Percentiles rank a stretch among this genome's conserved stretches.
phyloP scores from a whole-genome alignment of 2,113 vertebrate species.

The Crotophaga sulcirostris region DNA sequence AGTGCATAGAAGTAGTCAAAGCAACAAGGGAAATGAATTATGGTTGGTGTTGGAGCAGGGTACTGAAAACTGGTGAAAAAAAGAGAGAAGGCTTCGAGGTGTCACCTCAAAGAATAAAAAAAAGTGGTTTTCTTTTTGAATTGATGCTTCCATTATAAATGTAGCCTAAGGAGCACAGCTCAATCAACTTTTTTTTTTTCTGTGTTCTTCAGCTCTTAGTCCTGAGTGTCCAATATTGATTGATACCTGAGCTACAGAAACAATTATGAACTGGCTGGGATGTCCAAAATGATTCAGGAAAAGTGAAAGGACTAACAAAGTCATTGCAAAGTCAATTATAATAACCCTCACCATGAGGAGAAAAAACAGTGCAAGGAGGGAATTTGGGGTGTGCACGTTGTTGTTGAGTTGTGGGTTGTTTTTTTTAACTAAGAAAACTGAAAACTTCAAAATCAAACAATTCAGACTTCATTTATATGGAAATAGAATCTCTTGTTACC shows the following conservation, averaged over 20 bases:
- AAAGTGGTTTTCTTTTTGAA: neutral
- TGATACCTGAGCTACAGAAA: neutral
- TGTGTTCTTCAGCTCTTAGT: neutral
- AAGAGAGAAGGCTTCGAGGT: neutral
- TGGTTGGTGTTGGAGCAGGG: neutral
- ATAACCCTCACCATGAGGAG: rapidly evolving
- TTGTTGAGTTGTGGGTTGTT: neutral
- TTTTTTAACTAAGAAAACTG: neutral
- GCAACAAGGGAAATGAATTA: neutral
- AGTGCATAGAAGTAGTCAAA: neutral
- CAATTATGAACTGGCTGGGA: neutral
- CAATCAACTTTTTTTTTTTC: neutral
- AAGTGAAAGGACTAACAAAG: neutral
- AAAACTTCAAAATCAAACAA: neutral
- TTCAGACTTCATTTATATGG: neutral
- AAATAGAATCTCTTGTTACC: neutral
- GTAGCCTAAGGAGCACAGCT: neutral
- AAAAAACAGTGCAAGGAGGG: neutral
- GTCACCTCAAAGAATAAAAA: neutral
- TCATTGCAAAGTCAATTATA: neutral
- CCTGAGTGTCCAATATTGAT: neutral
- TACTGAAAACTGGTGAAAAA: neutral
- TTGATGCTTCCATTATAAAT: neutral
- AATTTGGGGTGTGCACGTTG: neutral
- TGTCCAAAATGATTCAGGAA: neutral